Conservation (phyloP, 2,888 invertebrate species). For the Pegoplata infirma region DNA sequence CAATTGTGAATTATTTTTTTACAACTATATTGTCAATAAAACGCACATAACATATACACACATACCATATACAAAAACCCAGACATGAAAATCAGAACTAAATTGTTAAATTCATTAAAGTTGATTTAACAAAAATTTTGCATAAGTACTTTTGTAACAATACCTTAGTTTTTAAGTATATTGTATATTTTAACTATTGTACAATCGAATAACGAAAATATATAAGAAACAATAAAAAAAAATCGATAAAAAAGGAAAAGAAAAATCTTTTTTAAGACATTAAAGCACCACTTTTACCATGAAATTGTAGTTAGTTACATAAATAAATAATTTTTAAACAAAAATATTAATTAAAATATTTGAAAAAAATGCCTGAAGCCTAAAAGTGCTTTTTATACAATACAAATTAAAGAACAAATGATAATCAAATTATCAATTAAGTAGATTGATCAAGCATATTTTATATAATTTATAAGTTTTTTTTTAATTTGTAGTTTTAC, state of each 20-base stretch:
- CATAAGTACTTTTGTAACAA: conserved; percentile 44
- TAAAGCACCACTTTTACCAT: conserved; percentile 17
- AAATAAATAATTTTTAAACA: conserved; percentile 2
- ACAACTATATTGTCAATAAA: conserved; percentile 68
- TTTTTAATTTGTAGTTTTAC: conserved; percentile 13
- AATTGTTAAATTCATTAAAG: too few relatives aligned
- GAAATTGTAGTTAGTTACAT: conserved; percentile 14
- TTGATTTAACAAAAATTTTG: conserved; percentile 38
- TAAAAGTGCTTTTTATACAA: conserved; percentile 23
- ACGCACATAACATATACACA: conserved; percentile 48
- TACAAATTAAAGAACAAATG: conserved; percentile 1
- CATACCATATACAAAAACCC: conserved; percentile 1
- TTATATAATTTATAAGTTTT: neutral
- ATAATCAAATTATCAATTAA: conserved; percentile 43
- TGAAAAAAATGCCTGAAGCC: conserved; percentile 17
- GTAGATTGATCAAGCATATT: neutral
- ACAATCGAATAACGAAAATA: conserved; percentile 28
- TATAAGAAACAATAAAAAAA: too few relatives aligned
- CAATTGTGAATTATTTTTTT: conserved; percentile 53
- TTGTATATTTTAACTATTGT: conserved; percentile 18
- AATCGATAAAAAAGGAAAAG: neutral
- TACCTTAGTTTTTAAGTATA: conserved; percentile 26
- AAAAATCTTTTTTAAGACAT: neutral
- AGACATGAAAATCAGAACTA: neutral
- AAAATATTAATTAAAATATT: conserved; percentile 16